Conservation (phyloP, 2,797 vertebrate genomes). For the Lycodopsis pacificus region DNA sequence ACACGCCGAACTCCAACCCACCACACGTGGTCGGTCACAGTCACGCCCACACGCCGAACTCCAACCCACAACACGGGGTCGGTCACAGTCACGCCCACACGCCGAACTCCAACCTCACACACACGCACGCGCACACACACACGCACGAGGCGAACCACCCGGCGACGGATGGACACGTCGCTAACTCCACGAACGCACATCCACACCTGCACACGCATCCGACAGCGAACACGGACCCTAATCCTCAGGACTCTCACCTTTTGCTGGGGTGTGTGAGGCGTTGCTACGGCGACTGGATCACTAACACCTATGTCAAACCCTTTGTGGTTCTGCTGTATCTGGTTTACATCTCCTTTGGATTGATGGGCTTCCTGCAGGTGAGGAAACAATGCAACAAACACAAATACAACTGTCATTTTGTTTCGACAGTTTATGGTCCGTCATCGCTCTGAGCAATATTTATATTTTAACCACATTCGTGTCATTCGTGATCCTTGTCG, state of each 20-base stretch:
- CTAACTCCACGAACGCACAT: constrained; percentile 51
- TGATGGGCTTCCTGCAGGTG: constrained; percentile 99
- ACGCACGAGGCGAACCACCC: constrained; percentile 36
- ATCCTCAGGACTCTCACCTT: constrained; percentile 94
- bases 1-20: too few relatives aligned
- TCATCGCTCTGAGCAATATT: background rate
- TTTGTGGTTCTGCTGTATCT: constrained; percentile 99
- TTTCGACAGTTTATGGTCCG: background rate
- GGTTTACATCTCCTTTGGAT: constrained; percentile 98
- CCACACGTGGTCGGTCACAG: too few relatives aligned
- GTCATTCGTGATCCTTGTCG: background rate
- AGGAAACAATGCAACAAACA: constrained; percentile 27
- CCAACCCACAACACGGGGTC: too few relatives aligned
- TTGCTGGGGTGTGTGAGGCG: constrained; percentile 96
- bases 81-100: too few relatives aligned
- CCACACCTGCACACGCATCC: constrained; percentile 44
- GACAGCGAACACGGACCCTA: constrained; percentile 85
- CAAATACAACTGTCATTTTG: background rate
- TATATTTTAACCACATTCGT: background rate
- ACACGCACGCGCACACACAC: constrained; percentile 27
- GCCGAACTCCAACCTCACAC: constrained; percentile 21
- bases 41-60: too few relatives aligned
- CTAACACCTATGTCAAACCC: constrained; percentile 99
- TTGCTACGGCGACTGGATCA: constrained; percentile 99
- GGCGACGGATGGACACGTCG: constrained; percentile 7